phyloP scores from a whole-genome alignment of 64 coral and sea anemone species.

The Acropora yongei region DNA sequence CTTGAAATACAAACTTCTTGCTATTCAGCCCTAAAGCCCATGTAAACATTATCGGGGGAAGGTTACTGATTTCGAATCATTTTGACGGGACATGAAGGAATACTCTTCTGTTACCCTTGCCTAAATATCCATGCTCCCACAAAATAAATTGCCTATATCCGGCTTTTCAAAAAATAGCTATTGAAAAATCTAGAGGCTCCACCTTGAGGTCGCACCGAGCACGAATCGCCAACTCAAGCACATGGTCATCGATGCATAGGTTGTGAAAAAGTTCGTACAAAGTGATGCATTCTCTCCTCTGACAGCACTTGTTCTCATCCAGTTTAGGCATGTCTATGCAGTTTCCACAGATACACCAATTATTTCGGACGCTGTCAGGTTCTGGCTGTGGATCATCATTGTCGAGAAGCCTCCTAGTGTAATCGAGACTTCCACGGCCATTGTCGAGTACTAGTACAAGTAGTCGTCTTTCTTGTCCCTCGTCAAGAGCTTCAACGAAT shows the following conservation, averaged over 20 bases:
- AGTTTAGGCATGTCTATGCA: neutral
- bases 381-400: conserved; percentile 6
- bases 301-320: neutral
- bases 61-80: no score
- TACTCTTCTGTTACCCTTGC: no score
- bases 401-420: neutral
- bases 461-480: neutral
- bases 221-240: neutral
- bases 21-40: no score
- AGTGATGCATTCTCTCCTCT: neutral
- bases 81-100: no score
- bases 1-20: no score
- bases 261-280: conserved; percentile 3
- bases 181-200: neutral
- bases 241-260: neutral
- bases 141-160: neutral
- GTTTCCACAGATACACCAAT: neutral
- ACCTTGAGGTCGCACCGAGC: neutral
- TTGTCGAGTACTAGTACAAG: neutral
- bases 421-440: conserved; percentile 9
- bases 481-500: neutral
- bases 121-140: neutral
- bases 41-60: no score
- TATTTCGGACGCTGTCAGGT: neutral
- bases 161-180: neutral